Conservation (phyloP, 2,888 invertebrate species). For the Microctonus brassicae region DNA sequence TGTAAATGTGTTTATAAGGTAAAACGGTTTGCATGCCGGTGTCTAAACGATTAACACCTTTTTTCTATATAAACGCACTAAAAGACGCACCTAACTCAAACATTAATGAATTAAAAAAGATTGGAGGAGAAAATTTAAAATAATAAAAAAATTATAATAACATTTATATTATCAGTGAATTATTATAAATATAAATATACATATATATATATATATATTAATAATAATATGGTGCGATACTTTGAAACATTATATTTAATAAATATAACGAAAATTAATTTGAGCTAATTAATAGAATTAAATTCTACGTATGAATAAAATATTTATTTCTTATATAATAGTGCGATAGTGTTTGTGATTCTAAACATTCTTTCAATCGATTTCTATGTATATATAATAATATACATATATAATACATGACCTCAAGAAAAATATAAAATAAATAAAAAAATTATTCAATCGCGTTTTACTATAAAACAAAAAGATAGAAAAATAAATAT, state of each 20-base stretch:
- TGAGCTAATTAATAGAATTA: too few species aligned
- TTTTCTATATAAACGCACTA: slow-evolving; percentile 44
- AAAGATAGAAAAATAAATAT: slow-evolving; percentile 1
- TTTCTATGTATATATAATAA: neutral
- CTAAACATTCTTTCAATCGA: neutral
- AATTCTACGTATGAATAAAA: too few species aligned
- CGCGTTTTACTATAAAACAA: neutral
- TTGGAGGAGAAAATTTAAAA: slow-evolving; percentile 1
- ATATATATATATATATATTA: slow-evolving; percentile 31
- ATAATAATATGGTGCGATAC: slow-evolving; percentile 17
- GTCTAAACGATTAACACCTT: slow-evolving; percentile 55
- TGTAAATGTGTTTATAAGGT: neutral
- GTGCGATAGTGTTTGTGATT: too few species aligned
- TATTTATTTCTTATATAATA: too few species aligned
- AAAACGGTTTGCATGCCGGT: slow-evolving; percentile 51
- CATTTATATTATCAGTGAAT: neutral
- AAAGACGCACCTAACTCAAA: slow-evolving; percentile 51
- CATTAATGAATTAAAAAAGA: slow-evolving; percentile 13
- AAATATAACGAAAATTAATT: too few species aligned
- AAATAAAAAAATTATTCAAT: too few species aligned
- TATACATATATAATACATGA: too few species aligned
- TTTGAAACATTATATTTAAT: neutral
- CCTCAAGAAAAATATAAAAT: too few species aligned
- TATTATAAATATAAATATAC: neutral
- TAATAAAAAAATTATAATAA: slow-evolving; percentile 34